Evolutionary conservation across 2,888 invertebrate species (phyloP).

Genomic region (Ctena decussata): DNA sequence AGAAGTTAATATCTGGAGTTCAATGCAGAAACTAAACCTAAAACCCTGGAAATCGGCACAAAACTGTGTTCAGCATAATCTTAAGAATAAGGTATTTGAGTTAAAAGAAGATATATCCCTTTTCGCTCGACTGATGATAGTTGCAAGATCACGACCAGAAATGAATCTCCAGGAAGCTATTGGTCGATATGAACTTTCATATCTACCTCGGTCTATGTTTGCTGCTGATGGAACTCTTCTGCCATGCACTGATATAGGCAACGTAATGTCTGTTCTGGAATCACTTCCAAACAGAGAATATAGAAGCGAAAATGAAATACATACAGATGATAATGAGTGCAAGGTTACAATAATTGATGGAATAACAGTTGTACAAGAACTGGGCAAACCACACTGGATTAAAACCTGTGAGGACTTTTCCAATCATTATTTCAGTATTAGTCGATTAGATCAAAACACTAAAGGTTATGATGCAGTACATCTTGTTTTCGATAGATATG

Average conservation of each 20-base stretch:
- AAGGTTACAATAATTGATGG: background rate
- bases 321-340: background rate
- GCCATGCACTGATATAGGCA: background rate
- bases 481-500: background rate
- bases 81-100: background rate
- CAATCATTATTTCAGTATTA: background rate
- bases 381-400: background rate
- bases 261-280: background rate
- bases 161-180: slow-evolving; percentile 11
- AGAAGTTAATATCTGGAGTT: background rate
- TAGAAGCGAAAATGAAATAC: background rate
- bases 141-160: slow-evolving; percentile 18
- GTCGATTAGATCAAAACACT: background rate
- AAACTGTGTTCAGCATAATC: background rate
- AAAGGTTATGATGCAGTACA: background rate
- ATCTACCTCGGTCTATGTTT: slow-evolving; percentile 18
- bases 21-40: background rate
- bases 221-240: background rate
- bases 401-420: background rate
- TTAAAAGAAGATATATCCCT: slow-evolving; percentile 16
- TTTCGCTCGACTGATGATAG: slow-evolving; percentile 12
- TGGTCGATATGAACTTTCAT: slow-evolving; percentile 15
- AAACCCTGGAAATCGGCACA: background rate
- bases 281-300: background rate
- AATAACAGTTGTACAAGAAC: background rate